These are phyloP conservation scores for Synanthedon vespiformis DNA, from an alignment of 2,888 invertebrate species.

Conservation along the genomic window DNA sequence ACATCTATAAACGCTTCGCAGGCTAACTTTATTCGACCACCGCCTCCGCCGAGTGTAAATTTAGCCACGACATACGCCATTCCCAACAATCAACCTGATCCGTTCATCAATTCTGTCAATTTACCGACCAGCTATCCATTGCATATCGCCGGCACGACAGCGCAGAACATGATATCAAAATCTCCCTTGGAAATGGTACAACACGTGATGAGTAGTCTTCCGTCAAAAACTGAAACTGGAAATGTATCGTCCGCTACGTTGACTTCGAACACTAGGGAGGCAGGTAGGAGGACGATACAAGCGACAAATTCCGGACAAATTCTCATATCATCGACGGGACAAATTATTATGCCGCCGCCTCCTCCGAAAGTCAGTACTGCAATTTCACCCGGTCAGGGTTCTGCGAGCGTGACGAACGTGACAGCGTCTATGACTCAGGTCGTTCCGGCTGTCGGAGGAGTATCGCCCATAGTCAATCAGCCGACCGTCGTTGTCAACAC, in stretches of 20 bases:
- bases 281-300: slow-evolving; percentile 23
- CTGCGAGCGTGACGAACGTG: slow-evolving; percentile 74
- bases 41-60: slow-evolving; percentile 54
- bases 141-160: slow-evolving; percentile 60
- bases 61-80: slow-evolving; percentile 55
- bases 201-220: slow-evolving; percentile 78
- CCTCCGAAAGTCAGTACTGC: slow-evolving; percentile 68
- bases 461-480: slow-evolving; percentile 78
- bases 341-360: slow-evolving; percentile 78
- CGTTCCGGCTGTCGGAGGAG: slow-evolving; percentile 72
- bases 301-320: slow-evolving; percentile 74
- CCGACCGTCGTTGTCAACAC: slow-evolving; percentile 86
- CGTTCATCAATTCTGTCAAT: slow-evolving; percentile 59
- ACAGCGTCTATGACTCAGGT: slow-evolving; percentile 75
- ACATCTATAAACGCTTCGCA: slow-evolving; percentile 78
- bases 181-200: slow-evolving; percentile 84
- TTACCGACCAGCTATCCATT: slow-evolving; percentile 55
- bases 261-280: slow-evolving; percentile 16
- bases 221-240: slow-evolving; percentile 46
- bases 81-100: slow-evolving; percentile 60
- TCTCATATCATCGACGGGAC: slow-evolving; percentile 81
- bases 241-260: slow-evolving; percentile 52
- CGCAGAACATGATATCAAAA: slow-evolving; percentile 64
- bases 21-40: slow-evolving; percentile 50
- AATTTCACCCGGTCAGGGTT: slow-evolving; percentile 73